Base-by-base conservation (phyloP, 2,113 vertebrate genomes). In the Ciconia boyciana region DNA sequence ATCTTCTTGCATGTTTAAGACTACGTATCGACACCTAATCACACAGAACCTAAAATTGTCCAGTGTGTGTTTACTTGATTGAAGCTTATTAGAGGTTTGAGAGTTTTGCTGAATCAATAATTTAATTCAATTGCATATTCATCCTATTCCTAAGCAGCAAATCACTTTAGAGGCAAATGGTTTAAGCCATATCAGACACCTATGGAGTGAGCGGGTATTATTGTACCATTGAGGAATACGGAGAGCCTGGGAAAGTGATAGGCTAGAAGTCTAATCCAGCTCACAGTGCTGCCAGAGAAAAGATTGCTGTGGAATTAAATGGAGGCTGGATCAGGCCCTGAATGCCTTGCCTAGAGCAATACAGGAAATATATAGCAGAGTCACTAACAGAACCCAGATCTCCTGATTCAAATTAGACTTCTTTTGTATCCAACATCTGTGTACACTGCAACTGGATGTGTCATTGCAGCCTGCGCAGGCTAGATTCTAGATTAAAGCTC, bases 371-470 rank as follows among this genome's bases (percentile, higher is more conserved):
- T 52, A 57, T 57, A 65, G 16, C 48, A 89, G 79, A 96, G 71
- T 44, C 39, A 82, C n/a, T 95, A 92, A 97, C 95, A 88, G 84
- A 96, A 89, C 80, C 72, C 90, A 97, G 95, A 92, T 96, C 78
- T 90, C 61, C 83, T 43, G 85, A 66, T 68, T 82, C 87, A 94
- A 95, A 96, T 94, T 83, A 91, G 78, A 28, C 25, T 75, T 71
- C 34, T 89, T 94, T 79, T 85, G 74, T 89, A 82, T 95, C 78
- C 89, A 88, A 69, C 93, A 94, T 93, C 87, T 96, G 95, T 51
- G 69, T 60, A 16, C 41, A 20, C 51, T 75, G 74, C 65, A 93
- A 49, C 48, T 94, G 82, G 78, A 64, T 90, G 82, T 93, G 81
- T 95, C 93, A 72, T 44, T 69, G 61, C 78, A 65, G 87, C 62